These are phyloP conservation scores for Orchestes rusci DNA, from an alignment of 2,888 invertebrate genomes.

Conservation along the genomic window DNA sequence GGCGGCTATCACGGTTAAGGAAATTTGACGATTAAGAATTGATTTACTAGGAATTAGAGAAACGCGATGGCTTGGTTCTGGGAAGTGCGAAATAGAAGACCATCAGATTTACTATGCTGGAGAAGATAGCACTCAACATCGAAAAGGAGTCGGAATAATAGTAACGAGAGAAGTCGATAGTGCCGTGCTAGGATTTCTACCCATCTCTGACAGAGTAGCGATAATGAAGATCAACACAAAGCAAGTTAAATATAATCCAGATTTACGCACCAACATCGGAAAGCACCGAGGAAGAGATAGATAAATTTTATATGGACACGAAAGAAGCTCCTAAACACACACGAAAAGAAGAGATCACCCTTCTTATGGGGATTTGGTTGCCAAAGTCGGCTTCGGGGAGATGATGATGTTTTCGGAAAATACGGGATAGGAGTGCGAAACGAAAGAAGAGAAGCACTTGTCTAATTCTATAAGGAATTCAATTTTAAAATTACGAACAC, in stretches of 20 bases:
- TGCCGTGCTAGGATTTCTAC: not conserved
- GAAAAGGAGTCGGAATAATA: not conserved
- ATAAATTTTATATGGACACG: constrained; percentile 1
- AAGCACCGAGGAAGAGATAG: constrained; percentile 1
- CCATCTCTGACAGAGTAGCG: constrained; percentile 2
- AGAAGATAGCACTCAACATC: not conserved
- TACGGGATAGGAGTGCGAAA: not conserved
- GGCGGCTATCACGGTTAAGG: not conserved
- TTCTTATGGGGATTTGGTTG: not conserved
- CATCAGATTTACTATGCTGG: not conserved
- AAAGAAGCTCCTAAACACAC: not conserved
- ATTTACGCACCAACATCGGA: constrained; percentile 3
- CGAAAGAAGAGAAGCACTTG: not conserved
- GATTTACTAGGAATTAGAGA: too few relatives aligned
- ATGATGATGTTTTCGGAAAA: not conserved
- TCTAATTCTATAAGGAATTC: not conserved
- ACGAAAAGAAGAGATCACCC: not conserved
- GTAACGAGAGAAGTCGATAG: not conserved
- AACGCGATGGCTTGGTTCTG: not conserved
- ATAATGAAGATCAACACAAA: constrained; percentile 2
- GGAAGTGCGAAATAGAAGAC: not conserved
- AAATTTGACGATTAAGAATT: not conserved
- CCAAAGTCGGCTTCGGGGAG: not conserved
- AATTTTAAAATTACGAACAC: not conserved
- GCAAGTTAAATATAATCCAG: constrained; percentile 3